A percentile compares a stretch with the other conserved stretches of the same genome.
Conservation (phyloP, 1,140 invertebrate species). For the Drosophila repletoides region DNA sequence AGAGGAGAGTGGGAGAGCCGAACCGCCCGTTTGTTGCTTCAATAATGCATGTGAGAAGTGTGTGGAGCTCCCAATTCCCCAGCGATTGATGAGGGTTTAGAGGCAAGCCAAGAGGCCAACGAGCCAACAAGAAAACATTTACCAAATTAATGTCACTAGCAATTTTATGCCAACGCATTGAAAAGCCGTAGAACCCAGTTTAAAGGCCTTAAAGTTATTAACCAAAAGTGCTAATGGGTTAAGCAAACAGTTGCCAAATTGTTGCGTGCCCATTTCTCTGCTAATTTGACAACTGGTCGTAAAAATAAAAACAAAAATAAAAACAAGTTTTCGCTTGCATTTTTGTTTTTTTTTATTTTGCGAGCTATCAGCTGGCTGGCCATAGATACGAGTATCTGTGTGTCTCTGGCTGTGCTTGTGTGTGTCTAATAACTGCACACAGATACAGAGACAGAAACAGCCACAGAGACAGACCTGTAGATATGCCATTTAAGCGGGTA, state of each 20-base stretch:
- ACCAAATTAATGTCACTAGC: constrained; percentile 64
- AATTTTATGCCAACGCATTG: constrained; percentile 39
- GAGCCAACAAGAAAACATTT: constrained; percentile 46
- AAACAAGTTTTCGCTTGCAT: constrained; percentile 29
- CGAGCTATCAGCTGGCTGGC: constrained; percentile 48
- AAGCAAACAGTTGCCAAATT: constrained; percentile 25
- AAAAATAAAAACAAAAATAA: constrained; percentile 4
- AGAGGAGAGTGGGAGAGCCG: not conserved
- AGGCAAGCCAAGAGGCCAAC: no score
- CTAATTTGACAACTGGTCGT: constrained; percentile 37
- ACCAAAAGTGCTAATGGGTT: constrained; percentile 24
- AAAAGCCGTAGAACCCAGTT: constrained; percentile 1
- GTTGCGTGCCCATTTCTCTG: constrained; percentile 34
- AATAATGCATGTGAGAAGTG: constrained; percentile 63
- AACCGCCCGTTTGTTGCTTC: constrained; percentile 69
- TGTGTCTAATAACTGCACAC: constrained; percentile 16
- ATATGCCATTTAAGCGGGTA: constrained; percentile 26
- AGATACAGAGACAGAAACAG: constrained; percentile 13
- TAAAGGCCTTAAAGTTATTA: constrained; percentile 19
- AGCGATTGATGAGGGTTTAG: constrained; percentile 59
- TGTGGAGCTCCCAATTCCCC: constrained; percentile 54
- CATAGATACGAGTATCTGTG: constrained; percentile 3
- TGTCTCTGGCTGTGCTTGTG: not conserved
- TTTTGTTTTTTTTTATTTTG: no score
- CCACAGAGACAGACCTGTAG: no score